Evolutionary conservation across 92 coral and sea anemone species (phyloP).

Genomic region (Parazoanthus darwini): DNA sequence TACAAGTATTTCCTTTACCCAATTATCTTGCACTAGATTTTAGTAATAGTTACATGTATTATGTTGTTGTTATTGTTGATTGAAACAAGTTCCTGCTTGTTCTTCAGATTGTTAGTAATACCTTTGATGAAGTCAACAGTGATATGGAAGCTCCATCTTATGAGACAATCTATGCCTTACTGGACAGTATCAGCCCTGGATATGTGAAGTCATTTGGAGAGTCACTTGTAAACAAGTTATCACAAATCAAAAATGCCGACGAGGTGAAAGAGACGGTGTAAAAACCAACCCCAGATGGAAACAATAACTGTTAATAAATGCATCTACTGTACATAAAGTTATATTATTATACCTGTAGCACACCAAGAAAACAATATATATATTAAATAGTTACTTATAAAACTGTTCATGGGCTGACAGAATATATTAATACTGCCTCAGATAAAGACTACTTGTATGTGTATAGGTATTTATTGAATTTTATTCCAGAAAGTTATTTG

Average conservation of each 20-base stretch:
- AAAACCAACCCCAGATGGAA: background rate
- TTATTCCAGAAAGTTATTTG: too few species aligned
- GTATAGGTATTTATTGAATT: too few species aligned
- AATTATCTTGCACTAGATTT: background rate
- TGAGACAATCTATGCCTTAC: conserved; percentile 88
- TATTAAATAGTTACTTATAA: too few species aligned
- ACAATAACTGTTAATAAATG: too few species aligned
- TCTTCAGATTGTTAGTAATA: conserved; percentile 77
- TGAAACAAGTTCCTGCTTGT: background rate
- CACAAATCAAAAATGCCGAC: conserved; percentile 40
- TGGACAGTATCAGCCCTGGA: conserved; percentile 84
- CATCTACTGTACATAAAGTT: too few species aligned
- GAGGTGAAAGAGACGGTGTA: background rate
- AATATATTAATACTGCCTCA: too few species aligned
- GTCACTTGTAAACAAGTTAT: conserved; percentile 76
- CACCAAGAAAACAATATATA: too few species aligned
- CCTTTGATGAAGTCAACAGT: conserved; percentile 58
- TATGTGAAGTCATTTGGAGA: conserved; percentile 86
- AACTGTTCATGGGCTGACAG: too few species aligned
- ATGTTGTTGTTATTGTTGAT: too few species aligned
- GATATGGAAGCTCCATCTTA: conserved; percentile 47
- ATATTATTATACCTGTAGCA: too few species aligned
- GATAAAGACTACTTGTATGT: too few species aligned
- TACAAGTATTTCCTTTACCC: background rate
- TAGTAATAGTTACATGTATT: too few species aligned